Base-by-base conservation (phyloP, 1,140 invertebrate species). In the Drosophila nigrodunni region DNA sequence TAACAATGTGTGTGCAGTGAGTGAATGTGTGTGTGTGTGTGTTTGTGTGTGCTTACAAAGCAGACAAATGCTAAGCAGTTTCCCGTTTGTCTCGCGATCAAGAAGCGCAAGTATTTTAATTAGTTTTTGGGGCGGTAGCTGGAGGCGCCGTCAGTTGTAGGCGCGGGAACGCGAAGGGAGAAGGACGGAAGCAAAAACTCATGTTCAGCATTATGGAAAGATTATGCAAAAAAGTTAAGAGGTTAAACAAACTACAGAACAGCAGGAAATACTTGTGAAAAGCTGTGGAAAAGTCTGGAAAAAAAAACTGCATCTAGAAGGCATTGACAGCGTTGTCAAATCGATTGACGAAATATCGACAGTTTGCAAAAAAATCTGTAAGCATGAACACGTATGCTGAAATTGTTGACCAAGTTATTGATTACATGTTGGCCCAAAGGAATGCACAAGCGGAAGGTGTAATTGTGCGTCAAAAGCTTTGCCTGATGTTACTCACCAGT, bases 61-160 rank as follows among this genome's bases (percentile, higher is more conserved):
- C 49, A 54, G 44, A 18, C 39, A 54, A 37, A 57, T 52, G 59
- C 46, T 74, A 54, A 74, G 70, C 43, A 64, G 50, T 72, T 54
- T 77, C 58, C 72, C 70, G 79, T 82, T 71, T 79, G 65, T 77
- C n/a, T 34, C 30, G 50, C 70, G 85, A 89, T 80, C 77, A 50
- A 18, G 59, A 75, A 70, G 75, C 67, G 69, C 65, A 88, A 80
- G 89, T 83, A 88, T 89, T 88, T 80, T 88, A 88, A 88, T 88
- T 88, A 88, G 77, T 80, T 88, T 86, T 83, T 69, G 80, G 80
- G 80, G 80, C 57, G 69, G 80, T 18, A 13, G 59, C 18, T 37
- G 62, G 77, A 69, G 34, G 57, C 57, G 57, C 47, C 30, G 35
- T 65, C 47, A 70, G 72, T 76, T 60, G 79, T 30, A 2, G 25